Evolutionary conservation across 2,797 vertebrate genomes (phyloP), one percentile per base, ranked within the genome.

Genomic region (Gymnodraco acuticeps): DNA sequence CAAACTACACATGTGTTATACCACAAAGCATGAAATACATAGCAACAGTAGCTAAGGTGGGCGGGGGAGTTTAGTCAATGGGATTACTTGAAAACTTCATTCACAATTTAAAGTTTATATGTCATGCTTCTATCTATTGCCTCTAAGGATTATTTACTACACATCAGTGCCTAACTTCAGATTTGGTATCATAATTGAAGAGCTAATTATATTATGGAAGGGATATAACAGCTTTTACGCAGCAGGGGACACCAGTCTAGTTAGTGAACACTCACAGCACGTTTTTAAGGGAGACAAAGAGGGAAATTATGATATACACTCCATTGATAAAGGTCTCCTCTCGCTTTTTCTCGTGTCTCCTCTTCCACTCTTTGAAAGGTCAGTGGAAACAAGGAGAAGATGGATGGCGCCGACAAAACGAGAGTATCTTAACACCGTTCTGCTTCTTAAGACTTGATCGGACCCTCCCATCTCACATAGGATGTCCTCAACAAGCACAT

Each of bases 351-450:
- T 59, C 11, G 5, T 17, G 23, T 54, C 53, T 60, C 55, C 54
- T 63, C 45, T 20, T 54, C 41, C n/a, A 5, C 41, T 17, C 48
- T 64, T 67, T 75, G 63, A 86, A 86, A 88, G 82, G 84, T 86
- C 75, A 3, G 41, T 13, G 67, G 76, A 69, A 87, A 82, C 54
- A 41, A 64, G 81, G 52, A 69, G 62, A 68, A 78, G 77, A 81
- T 53, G 17, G 78, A 81, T 70, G 68, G 63, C 64, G 71, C 53
- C 6, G 77, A 59, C 23, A 53, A 51, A 72, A 51, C 9, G 0
- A 27, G 13, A 52, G 48, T 14, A 19, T 73, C 48, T 59, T 38
- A 77, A 68, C 62, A 19, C 45, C 15, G 12, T 51, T 27, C 6
- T 38, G 33, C 33, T 38, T 38, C 43, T 20, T 1, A 19, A n/a